Evolutionary conservation across 2,888 invertebrate genomes (phyloP).

Genomic region (Adineta ricciae): DNA sequence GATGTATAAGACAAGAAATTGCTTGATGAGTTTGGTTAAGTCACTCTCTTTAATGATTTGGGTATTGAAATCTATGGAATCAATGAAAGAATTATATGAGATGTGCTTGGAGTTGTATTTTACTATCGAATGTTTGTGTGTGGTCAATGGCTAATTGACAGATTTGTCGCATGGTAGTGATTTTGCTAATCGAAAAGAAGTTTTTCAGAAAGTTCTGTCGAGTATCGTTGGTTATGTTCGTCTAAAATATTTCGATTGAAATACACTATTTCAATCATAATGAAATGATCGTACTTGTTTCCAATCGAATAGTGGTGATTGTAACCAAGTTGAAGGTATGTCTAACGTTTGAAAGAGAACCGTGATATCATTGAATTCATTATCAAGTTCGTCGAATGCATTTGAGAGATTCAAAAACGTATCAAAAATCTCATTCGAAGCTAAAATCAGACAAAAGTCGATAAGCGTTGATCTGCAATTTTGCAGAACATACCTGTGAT

Average conservation of each 20-base stretch:
- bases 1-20: not conserved
- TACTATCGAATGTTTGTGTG: not conserved
- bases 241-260: not conserved
- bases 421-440: not conserved
- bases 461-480: too few relatives aligned
- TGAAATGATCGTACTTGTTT: not conserved
- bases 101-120: not conserved
- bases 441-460: not conserved
- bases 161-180: not conserved
- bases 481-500: not conserved
- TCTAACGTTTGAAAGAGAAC: not conserved
- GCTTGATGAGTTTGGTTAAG: not conserved
- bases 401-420: not conserved
- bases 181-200: not conserved
- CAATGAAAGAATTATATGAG: not conserved
- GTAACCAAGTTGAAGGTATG: not conserved
- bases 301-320: not conserved
- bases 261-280: too few relatives aligned
- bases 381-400: not conserved
- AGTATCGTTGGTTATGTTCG: not conserved
- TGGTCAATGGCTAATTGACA: not conserved
- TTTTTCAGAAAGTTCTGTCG: not conserved
- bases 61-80: not conserved
- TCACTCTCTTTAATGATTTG: not conserved
- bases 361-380: not conserved